A percentile compares a stretch with the other conserved stretches of the same genome.
Evolutionary conservation across 53 echinoderm and acorn worm species (phyloP).

Genomic region (Stichopus horrens): DNA sequence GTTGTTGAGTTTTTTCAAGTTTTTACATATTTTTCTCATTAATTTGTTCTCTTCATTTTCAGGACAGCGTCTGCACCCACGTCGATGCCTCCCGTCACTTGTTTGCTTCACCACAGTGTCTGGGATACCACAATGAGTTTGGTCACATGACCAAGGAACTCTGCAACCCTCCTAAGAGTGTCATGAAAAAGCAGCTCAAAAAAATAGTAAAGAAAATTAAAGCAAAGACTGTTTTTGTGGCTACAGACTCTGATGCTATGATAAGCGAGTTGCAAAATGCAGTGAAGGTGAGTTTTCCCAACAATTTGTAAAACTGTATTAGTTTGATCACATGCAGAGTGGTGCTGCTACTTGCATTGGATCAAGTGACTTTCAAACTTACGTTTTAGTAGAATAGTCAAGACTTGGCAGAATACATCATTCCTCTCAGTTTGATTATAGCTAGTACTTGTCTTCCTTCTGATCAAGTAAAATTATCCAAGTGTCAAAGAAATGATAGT

Average conservation of each 20-base stretch:
- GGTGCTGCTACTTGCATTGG: neutral
- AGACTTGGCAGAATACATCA: too few relatives aligned
- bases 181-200: constrained; percentile 69
- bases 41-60: neutral
- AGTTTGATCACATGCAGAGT: neutral
- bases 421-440: neutral
- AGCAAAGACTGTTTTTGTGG: constrained; percentile 85
- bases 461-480: neutral
- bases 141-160: constrained; percentile 75
- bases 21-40: neutral
- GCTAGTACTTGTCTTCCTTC: neutral
- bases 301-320: neutral
- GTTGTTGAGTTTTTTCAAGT: too few relatives aligned
- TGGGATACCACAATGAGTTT: constrained; percentile 80
- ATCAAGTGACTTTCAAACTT: neutral
- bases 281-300: constrained; percentile 16
- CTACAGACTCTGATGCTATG: constrained; percentile 75
- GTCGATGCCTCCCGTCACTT: constrained; percentile 58
- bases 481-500: neutral
- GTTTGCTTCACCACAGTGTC: constrained; percentile 94
- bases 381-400: too few relatives aligned
- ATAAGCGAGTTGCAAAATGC: constrained; percentile 54
- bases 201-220: constrained; percentile 72
- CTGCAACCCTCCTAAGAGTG: constrained; percentile 61
- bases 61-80: constrained; percentile 79